Evolutionary conservation across 2,797 vertebrate species (phyloP).

Genomic region (Chromobotia macracanthus): DNA sequence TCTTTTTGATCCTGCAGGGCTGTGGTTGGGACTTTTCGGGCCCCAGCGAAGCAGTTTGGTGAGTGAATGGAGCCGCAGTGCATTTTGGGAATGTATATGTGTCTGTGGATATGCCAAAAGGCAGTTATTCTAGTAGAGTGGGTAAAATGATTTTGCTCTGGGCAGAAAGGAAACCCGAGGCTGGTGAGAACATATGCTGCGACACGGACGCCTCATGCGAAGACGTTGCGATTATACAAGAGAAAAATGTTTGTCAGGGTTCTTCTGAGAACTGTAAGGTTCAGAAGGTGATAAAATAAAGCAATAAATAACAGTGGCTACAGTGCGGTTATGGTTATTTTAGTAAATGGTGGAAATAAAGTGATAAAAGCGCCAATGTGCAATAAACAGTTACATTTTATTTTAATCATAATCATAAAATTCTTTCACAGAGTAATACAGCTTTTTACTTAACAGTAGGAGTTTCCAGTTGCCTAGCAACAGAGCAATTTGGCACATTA

Average conservation of each 20-base stretch:
- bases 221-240: not conserved
- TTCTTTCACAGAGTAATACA: too few species aligned
- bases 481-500: too few species aligned
- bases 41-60: not conserved
- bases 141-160: slow-evolving; percentile 66
- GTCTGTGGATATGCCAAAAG: slow-evolving; percentile 50
- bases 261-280: not conserved
- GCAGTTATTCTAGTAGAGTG: slow-evolving; percentile 70
- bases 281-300: not conserved
- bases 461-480: too few species aligned
- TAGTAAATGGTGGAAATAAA: not conserved
- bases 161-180: slow-evolving; percentile 72
- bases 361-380: too few species aligned
- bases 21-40: not conserved
- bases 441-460: too few species aligned
- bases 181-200: slow-evolving; percentile 73
- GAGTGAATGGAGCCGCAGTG: slow-evolving; percentile 17
- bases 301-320: too few species aligned
- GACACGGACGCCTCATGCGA: not conserved
- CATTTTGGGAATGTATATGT: not conserved
- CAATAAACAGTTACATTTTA: too few species aligned
- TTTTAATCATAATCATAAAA: too few species aligned
- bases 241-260: not conserved
- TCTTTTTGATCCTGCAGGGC: slow-evolving; percentile 11
- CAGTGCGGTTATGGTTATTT: too few species aligned